Evolutionary conservation across 2,113 vertebrate species (phyloP), one percentile per base, ranked within the genome.

Genomic region (Microcebus tavaratra): DNA sequence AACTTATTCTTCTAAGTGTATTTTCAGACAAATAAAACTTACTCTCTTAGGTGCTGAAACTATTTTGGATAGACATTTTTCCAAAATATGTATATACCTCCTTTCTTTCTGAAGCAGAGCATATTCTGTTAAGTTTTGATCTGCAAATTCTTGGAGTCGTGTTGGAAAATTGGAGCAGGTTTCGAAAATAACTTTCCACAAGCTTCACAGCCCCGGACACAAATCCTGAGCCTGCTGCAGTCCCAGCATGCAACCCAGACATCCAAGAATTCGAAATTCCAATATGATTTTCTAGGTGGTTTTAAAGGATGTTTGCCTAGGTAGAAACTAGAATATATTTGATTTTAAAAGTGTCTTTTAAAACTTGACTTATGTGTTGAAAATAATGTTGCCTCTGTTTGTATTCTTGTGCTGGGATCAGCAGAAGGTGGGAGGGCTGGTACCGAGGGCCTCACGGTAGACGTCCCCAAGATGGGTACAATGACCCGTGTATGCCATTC

Each of bases 151-250:
- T 92, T 85, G 39, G 21, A 67, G 17, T 50, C 86, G 42, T 23
- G 20, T 59, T 95, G 88, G 88, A 88, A 96, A 88, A 81, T 88
- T 87, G 48, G 57, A 87, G 48, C 75, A 48, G 27, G 79, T 80
- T 97, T 95, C 90, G 68, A 90, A 94, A 96, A 95, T 86, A 85
- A 89, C 81, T 92, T 88, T 92, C 75, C 34, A 7, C 55, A 72
- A 57, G 13, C 39, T 63, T 88, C 20, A 68, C 25, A 65, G 50
- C 23, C 12, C 2, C 8, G 63, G 50, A 70, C 55, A 83, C 83
- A 84, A 65, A 94, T 45, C 34, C 53, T 36, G 9, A 90, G 50
- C 25, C 21, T 70, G 59, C 68, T 67, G 45, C 31, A 50, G 96
- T 83, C 55, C 31, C 23, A 79, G 48, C 27, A 17, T 57, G 25